Conservation (phyloP, 2,888 invertebrate species). For the Pristionchus entomophagus region DNA sequence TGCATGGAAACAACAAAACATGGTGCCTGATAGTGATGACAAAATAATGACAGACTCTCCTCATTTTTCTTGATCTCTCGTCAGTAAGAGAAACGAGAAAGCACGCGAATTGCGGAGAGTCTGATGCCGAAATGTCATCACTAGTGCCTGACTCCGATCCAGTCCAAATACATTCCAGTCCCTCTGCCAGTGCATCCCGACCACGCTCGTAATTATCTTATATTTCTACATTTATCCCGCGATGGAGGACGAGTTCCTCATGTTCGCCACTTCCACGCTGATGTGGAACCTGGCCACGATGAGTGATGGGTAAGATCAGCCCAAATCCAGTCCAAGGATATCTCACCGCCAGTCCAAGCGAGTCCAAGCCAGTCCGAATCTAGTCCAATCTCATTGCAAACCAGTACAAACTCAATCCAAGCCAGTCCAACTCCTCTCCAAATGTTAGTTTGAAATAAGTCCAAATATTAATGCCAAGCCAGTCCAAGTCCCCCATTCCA, state of each 20-base stretch:
- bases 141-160: too few relatives aligned
- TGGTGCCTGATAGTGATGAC: too few relatives aligned
- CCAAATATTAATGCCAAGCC: not conserved
- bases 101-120: too few relatives aligned
- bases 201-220: slow-evolving; percentile 5
- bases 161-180: too few relatives aligned
- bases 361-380: not conserved
- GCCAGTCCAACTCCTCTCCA: too few relatives aligned
- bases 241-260: not conserved
- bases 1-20: too few relatives aligned
- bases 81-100: too few relatives aligned
- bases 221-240: slow-evolving; percentile 1
- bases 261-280: not conserved
- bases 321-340: too few relatives aligned
- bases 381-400: not conserved
- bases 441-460: not conserved
- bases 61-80: too few relatives aligned
- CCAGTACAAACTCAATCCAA: too few relatives aligned
- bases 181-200: not conserved
- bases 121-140: too few relatives aligned
- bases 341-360: not conserved
- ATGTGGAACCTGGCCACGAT: slow-evolving; percentile 19
- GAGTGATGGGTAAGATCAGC: not conserved
- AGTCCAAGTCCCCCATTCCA: not conserved
- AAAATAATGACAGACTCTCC: too few relatives aligned